Percentiles rank a stretch among this genome's conserved stretches.
Conservation (phyloP, 53 echinoderm and acorn worm species). For the Apostichopus leukothele region DNA sequence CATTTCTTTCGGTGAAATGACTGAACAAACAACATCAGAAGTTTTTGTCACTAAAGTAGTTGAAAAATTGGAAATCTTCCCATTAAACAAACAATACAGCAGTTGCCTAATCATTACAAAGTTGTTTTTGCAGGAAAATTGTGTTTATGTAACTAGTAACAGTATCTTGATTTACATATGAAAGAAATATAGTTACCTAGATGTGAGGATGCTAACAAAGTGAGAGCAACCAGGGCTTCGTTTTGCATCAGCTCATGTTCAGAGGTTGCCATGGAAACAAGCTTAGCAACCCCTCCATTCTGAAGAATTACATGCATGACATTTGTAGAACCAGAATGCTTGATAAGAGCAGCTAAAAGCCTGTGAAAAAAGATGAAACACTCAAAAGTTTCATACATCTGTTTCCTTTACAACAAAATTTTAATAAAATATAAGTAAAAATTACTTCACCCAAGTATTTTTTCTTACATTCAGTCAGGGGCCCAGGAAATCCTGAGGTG, state of each 20-base stretch:
- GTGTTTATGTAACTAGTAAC: too few relatives aligned
- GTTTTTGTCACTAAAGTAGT: too few relatives aligned
- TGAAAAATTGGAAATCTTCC: too few relatives aligned
- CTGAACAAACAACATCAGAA: too few relatives aligned
- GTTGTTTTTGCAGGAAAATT: too few relatives aligned
- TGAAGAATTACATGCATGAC: conserved; percentile 92
- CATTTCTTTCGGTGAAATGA: too few relatives aligned
- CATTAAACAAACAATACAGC: too few relatives aligned
- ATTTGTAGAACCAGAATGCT: conserved; percentile 84
- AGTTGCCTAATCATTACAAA: too few relatives aligned
- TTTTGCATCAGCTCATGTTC: conserved; percentile 97
- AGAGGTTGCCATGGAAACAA: conserved; percentile 93
- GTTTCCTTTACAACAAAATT: not conserved
- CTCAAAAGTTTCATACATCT: not conserved
- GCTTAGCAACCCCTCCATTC: conserved; percentile 69
- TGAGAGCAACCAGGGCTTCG: conserved; percentile 89
- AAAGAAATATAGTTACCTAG: conserved; percentile 56
- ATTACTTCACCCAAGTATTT: too few relatives aligned
- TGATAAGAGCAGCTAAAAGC: conserved; percentile 84
- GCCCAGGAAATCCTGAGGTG: too few relatives aligned
- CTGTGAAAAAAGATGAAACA: conserved; percentile 43
- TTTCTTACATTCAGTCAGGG: too few relatives aligned
- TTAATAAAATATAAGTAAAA: not conserved
- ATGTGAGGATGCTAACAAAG: conserved; percentile 82
- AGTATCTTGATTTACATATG: too few relatives aligned